Percentiles rank a stretch among this genome's conserved stretches.
phyloP scores from a whole-genome alignment of 1,140 invertebrate genomes.

The Achroia grisella region DNA sequence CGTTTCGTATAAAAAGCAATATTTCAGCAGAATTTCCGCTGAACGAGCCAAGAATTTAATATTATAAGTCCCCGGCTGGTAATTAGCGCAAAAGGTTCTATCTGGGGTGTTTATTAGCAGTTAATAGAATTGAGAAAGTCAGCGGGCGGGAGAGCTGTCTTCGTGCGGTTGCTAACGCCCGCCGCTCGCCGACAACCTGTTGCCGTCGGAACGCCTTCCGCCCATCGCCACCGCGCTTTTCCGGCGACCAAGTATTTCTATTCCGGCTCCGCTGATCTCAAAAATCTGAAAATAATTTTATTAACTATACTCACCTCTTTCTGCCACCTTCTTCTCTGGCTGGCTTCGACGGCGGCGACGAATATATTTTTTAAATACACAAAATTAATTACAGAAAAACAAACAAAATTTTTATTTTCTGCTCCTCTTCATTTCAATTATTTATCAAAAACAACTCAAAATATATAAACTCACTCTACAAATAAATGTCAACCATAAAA shows the following conservation, averaged over 20 bases:
- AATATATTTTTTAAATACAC: constrained; percentile 36
- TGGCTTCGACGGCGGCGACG: constrained; percentile 10
- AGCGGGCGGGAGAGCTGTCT: constrained; percentile 23
- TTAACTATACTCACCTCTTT: constrained; percentile 20
- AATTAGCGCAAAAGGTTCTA: constrained; percentile 42
- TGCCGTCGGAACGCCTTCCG: constrained; percentile 68
- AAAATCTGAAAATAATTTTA: constrained; percentile 17
- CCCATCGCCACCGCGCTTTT: constrained; percentile 42
- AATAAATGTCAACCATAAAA: constrained; percentile 41
- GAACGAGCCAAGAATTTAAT: constrained; percentile 32
- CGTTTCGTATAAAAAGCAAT: constrained; percentile 15
- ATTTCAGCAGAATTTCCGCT: constrained; percentile 21
- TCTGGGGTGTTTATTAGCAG: constrained; percentile 42
- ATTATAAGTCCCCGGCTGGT: constrained; percentile 29
- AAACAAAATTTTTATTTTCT: constrained; percentile 24
- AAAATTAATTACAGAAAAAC: constrained; percentile 52
- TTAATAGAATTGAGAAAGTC: constrained; percentile 48
- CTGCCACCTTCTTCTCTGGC: constrained; percentile 3
- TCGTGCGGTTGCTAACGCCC: constrained; percentile 2
- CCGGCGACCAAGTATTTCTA: constrained; percentile 16
- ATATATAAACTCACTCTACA: constrained; percentile 40
- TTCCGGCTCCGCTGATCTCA: constrained; percentile 11
- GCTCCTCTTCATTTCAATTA: constrained; percentile 11
- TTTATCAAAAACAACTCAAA: constrained; percentile 35
- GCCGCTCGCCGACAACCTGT: constrained; percentile 55